A percentile compares a stretch with the other conserved stretches of the same genome.
Conservation (phyloP, 1,140 invertebrate genomes). For the Galendromus occidentalis region DNA sequence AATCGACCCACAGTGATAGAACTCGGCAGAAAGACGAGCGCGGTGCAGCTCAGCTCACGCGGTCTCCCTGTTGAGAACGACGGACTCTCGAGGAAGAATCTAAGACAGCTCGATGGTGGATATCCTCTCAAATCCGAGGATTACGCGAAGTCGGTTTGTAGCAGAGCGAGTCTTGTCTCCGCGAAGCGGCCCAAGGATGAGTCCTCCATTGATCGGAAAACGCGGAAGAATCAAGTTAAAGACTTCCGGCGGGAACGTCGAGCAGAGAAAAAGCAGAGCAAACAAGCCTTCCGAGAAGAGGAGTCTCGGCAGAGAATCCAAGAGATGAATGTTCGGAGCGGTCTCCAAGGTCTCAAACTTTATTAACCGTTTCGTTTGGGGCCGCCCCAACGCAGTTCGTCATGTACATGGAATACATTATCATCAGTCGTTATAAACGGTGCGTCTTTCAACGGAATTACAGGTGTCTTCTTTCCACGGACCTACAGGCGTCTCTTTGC, state of each 20-base stretch:
- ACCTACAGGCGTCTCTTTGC: too few relatives aligned
- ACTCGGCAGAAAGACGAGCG: not conserved
- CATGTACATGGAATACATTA: too few relatives aligned
- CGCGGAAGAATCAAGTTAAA: conserved; percentile 58
- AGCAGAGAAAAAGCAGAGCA: conserved; percentile 19
- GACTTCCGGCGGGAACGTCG: conserved; percentile 45
- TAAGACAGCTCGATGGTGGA: conserved; percentile 5
- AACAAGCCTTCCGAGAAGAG: not conserved
- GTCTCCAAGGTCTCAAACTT: not conserved
- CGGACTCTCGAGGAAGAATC: not conserved
- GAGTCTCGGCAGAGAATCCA: not conserved
- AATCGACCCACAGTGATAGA: not conserved
- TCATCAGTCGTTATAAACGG: too few relatives aligned
- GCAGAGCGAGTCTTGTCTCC: conserved; percentile 43
- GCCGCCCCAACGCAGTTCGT: too few relatives aligned
- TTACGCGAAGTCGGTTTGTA: conserved; percentile 13
- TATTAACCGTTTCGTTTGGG: not conserved
- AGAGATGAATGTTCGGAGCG: not conserved
- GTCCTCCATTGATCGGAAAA: conserved; percentile 51
- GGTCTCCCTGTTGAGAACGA: not conserved
- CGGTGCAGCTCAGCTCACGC: not conserved
- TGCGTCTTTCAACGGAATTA: too few relatives aligned
- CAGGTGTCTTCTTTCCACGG: too few relatives aligned
- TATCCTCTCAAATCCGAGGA: conserved; percentile 12
- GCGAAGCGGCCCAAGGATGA: conserved; percentile 58